Percentiles rank a stretch among this genome's conserved stretches.
Conservation (phyloP, 2,797 vertebrate genomes). For the Eulemur albifrons region DNA sequence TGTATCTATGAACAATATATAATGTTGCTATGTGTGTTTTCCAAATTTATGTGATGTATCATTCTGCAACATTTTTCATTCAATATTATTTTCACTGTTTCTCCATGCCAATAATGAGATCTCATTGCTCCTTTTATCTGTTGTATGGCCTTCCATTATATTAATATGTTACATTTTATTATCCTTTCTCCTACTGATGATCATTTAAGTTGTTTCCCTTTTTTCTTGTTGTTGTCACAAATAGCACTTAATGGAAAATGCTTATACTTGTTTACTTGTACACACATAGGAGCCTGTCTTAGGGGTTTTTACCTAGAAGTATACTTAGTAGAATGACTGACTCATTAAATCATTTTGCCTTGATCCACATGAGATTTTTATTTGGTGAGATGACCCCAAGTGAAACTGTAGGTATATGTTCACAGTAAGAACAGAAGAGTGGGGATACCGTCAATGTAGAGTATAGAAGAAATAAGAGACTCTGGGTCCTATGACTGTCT, state of each 20-base stretch:
- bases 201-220: neutral
- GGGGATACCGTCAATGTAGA: neutral
- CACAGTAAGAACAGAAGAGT: neutral
- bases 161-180: neutral
- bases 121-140: neutral
- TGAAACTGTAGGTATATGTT: neutral
- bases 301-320: neutral
- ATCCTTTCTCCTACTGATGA: neutral
- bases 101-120: neutral
- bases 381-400: neutral
- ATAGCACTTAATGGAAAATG: neutral
- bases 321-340: neutral
- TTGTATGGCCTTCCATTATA: neutral
- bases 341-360: neutral
- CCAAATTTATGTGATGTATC: neutral
- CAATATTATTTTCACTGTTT: conserved; percentile 8
- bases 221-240: neutral
- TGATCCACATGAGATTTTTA: conserved; percentile 24
- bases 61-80: neutral
- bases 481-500: neutral
- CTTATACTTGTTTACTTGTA: neutral
- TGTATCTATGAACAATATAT: neutral
- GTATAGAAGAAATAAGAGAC: neutral
- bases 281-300: neutral
- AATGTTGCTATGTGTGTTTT: neutral